These are phyloP conservation scores for Spodoptera litura DNA, from an alignment of 1,140 invertebrate species.

Conservation along the genomic window DNA sequence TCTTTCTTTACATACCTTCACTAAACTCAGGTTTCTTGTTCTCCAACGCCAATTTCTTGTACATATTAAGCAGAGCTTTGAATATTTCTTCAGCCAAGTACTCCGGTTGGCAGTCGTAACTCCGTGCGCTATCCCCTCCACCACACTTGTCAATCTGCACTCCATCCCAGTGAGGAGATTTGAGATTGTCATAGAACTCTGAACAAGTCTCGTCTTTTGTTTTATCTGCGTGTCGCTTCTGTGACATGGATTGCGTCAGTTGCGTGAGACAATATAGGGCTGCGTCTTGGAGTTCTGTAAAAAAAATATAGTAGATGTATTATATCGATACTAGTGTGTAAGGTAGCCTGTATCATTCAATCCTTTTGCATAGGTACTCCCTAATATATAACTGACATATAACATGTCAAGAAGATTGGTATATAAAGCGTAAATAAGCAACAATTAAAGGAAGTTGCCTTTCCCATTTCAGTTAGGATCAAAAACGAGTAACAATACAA, in stretches of 20 bases:
- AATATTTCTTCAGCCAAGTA: slow-evolving; percentile 72
- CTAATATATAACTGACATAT: too few species aligned
- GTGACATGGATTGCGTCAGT: slow-evolving; percentile 60
- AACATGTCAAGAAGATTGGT: too few species aligned
- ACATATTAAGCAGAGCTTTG: slow-evolving; percentile 66
- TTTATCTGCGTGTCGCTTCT: slow-evolving; percentile 63
- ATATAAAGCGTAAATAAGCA: too few species aligned
- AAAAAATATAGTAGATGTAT: not conserved
- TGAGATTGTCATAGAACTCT: slow-evolving; percentile 66
- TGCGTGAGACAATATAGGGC: slow-evolving; percentile 68
- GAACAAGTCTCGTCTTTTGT: slow-evolving; percentile 57
- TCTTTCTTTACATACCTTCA: slow-evolving; percentile 66
- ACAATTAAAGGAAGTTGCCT: too few species aligned
- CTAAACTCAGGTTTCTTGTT: slow-evolving; percentile 62
- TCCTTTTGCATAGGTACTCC: too few species aligned
- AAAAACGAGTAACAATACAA: too few species aligned
- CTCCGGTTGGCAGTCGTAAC: slow-evolving; percentile 70
- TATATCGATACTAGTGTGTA: not conserved
- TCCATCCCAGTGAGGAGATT: slow-evolving; percentile 51
- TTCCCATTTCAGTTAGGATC: too few species aligned
- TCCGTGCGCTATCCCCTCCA: slow-evolving; percentile 55
- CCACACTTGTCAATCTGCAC: slow-evolving; percentile 29
- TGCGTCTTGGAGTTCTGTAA: slow-evolving; percentile 69
- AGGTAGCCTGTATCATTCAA: too few species aligned
- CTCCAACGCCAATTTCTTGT: slow-evolving; percentile 58